Conservation (phyloP, 2,888 invertebrate species). For the Phanerotoma sp. region DNA sequence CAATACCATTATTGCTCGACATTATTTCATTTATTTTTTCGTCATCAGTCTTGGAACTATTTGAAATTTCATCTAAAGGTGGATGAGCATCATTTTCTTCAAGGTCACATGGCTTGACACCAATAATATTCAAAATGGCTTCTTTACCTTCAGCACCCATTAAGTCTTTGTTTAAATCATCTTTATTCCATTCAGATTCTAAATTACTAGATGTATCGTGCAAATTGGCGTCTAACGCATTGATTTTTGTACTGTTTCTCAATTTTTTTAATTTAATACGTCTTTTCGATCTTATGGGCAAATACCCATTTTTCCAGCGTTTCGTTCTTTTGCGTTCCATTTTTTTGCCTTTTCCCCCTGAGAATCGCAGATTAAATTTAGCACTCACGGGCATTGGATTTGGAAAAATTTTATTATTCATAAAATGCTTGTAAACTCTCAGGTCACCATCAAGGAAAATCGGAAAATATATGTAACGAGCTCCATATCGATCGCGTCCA, state of each 20-base stretch:
- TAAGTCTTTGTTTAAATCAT: not conserved
- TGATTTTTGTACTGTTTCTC: slow-evolving; percentile 1
- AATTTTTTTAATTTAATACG: slow-evolving; percentile 15
- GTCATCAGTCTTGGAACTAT: slow-evolving; percentile 46
- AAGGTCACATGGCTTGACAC: slow-evolving; percentile 11
- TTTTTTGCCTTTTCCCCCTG: slow-evolving; percentile 20
- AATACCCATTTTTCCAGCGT: slow-evolving; percentile 44
- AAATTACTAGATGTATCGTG: not conserved
- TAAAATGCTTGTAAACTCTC: slow-evolving; percentile 58
- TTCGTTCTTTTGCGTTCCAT: slow-evolving; percentile 36
- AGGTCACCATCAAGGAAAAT: slow-evolving; percentile 61
- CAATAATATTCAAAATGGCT: not conserved
- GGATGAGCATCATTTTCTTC: slow-evolving; percentile 15
- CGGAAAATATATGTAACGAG: slow-evolving; percentile 61
- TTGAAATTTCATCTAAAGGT: slow-evolving; percentile 30
- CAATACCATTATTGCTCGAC: not conserved
- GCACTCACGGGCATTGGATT: slow-evolving; percentile 41
- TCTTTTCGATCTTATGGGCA: slow-evolving; percentile 31
- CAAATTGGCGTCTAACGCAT: too few species aligned
- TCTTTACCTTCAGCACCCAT: not conserved
- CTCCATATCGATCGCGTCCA: slow-evolving; percentile 60
- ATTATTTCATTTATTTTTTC: slow-evolving; percentile 45
- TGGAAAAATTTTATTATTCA: slow-evolving; percentile 49
- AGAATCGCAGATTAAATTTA: slow-evolving; percentile 26
- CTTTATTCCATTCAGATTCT: not conserved